Evolutionary conservation across 1,140 invertebrate genomes (phyloP).

Genomic region (Bemisia tabaci): DNA sequence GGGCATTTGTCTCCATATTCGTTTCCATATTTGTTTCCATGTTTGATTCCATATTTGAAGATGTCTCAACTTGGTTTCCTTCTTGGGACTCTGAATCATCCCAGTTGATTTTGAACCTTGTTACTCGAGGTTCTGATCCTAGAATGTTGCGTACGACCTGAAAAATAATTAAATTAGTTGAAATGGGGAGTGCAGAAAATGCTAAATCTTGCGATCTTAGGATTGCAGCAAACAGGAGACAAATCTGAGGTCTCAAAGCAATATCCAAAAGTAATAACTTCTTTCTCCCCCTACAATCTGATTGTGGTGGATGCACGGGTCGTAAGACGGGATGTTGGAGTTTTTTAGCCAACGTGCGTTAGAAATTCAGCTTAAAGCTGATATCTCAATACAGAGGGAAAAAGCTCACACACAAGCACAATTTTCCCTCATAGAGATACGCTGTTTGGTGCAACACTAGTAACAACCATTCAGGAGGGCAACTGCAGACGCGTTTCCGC

Average conservation of each 20-base stretch:
- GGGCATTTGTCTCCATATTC: not conserved
- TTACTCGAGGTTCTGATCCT: slow-evolving; percentile 85
- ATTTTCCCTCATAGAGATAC: too few relatives aligned
- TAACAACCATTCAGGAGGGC: too few relatives aligned
- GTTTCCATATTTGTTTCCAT: too few relatives aligned
- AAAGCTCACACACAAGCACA: too few relatives aligned
- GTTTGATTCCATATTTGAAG: not conserved
- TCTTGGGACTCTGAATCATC: slow-evolving; percentile 43
- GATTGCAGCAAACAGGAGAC: not conserved
- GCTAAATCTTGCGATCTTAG: too few relatives aligned
- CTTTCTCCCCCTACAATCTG: not conserved
- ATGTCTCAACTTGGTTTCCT: not conserved
- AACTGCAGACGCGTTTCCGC: too few relatives aligned
- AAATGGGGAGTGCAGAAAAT: not conserved
- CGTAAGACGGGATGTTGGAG: too few relatives aligned
- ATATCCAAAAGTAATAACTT: not conserved
- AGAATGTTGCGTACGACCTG: slow-evolving; percentile 81
- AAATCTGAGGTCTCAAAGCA: not conserved
- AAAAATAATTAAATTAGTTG: slow-evolving; percentile 19
- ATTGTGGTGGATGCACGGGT: too few relatives aligned
- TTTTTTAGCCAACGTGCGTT: too few relatives aligned
- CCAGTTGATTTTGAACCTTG: slow-evolving; percentile 96
- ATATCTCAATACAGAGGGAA: too few relatives aligned
- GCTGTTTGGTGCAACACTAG: too few relatives aligned
- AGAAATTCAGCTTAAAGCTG: too few relatives aligned